A percentile compares a stretch with the other conserved stretches of the same genome.
These are phyloP conservation scores for Amphiprion clarkii DNA, from an alignment of 2,797 vertebrate genomes.

Conservation along the genomic window DNA sequence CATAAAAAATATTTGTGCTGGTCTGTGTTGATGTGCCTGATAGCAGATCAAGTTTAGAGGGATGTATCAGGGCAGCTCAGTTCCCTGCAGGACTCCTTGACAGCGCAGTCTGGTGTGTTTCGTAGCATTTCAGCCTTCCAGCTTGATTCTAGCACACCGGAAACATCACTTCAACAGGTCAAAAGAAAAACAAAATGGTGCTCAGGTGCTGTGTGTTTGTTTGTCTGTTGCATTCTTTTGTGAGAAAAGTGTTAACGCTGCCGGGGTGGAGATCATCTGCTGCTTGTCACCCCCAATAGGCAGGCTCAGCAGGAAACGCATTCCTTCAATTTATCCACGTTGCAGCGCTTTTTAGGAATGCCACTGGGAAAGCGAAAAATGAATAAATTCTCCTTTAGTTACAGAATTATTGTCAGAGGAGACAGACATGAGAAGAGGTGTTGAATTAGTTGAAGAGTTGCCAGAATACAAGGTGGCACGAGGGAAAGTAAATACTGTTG, in stretches of 20 bases:
- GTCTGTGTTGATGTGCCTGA: not conserved
- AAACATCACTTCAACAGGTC: not conserved
- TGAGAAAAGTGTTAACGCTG: constrained; percentile 1
- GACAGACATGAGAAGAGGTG: not conserved
- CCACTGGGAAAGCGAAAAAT: not conserved
- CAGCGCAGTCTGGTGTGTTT: not conserved
- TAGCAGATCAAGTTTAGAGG: constrained; percentile 8
- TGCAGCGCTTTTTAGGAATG: constrained; percentile 21
- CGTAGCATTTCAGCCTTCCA: not conserved
- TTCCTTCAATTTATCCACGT: constrained; percentile 41
- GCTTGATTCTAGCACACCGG: constrained; percentile 14
- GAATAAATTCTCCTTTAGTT: not conserved
- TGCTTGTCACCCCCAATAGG: constrained; percentile 26
- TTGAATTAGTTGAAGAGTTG: constrained; percentile 4
- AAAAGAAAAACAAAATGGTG: not conserved
- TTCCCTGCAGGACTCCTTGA: not conserved
- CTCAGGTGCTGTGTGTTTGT: constrained; percentile 10
- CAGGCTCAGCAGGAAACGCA: constrained; percentile 32
- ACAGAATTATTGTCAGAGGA: constrained; percentile 2
- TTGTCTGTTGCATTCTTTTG: constrained; percentile 1
- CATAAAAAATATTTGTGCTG: not conserved
- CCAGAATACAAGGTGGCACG: not conserved
- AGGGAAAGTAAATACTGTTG: constrained; percentile 2
- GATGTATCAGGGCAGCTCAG: not conserved
- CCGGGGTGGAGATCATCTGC: constrained; percentile 31